Percentiles rank a stretch among this genome's conserved stretches.
Conservation (phyloP, 2,888 invertebrate species). For the Andrena marginata region DNA sequence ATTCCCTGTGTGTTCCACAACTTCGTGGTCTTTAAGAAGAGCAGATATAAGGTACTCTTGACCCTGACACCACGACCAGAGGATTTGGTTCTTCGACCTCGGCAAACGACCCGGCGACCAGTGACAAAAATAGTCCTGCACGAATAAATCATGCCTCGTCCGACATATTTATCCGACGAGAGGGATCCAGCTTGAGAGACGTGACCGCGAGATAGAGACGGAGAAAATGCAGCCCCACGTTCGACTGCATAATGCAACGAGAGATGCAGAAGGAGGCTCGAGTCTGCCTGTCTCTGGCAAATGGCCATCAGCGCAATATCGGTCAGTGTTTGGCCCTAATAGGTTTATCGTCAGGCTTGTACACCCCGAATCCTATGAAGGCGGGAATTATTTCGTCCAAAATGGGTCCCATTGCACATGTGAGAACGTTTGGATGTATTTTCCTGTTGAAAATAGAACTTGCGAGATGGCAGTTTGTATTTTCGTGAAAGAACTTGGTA, state of each 20-base stretch:
- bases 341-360: slow-evolving; percentile 67
- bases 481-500: slow-evolving; percentile 31
- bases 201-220: slow-evolving; percentile 26
- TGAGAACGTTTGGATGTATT: slow-evolving; percentile 20
- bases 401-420: slow-evolving; percentile 43
- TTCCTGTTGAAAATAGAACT: slow-evolving; percentile 34
- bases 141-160: slow-evolving; percentile 69
- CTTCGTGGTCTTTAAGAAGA: not conserved
- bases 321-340: slow-evolving; percentile 67
- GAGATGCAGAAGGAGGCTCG: slow-evolving; percentile 45
- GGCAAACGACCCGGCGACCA: slow-evolving; percentile 43
- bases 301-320: slow-evolving; percentile 72
- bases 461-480: not conserved
- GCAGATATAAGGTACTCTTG: slow-evolving; percentile 41
- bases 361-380: slow-evolving; percentile 17
- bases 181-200: slow-evolving; percentile 8
- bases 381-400: slow-evolving; percentile 29
- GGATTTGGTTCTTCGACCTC: slow-evolving; percentile 40
- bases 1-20: not conserved
- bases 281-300: slow-evolving; percentile 67
- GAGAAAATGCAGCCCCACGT: slow-evolving; percentile 48
- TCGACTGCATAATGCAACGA: slow-evolving; percentile 65
- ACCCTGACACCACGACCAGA: slow-evolving; percentile 60
- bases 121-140: slow-evolving; percentile 63
- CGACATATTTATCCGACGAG: slow-evolving; percentile 55